Evolutionary conservation across 1,140 invertebrate genomes (phyloP).

Genomic region (Scylla paramamosain): DNA sequence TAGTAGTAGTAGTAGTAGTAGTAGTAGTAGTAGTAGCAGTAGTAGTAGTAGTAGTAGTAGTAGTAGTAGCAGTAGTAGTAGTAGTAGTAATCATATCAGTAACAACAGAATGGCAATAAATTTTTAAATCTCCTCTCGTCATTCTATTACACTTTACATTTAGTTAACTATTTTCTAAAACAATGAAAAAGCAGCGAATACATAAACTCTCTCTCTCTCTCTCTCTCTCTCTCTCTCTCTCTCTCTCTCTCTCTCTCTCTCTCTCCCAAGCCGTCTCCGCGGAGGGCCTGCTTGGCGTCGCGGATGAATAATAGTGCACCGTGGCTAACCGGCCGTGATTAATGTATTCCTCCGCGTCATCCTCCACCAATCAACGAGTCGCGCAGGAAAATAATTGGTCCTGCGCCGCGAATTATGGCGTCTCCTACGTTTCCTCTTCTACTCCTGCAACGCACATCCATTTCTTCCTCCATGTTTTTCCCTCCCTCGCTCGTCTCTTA

Average conservation of each 20-base stretch:
- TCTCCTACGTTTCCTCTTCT: not conserved
- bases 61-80: too few relatives aligned
- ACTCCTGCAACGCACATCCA: not conserved
- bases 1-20: too few relatives aligned
- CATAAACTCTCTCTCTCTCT: too few relatives aligned
- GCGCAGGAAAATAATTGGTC: constrained; percentile 46
- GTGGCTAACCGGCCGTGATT: constrained; percentile 72
- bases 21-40: too few relatives aligned
- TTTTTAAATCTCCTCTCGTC: too few relatives aligned
- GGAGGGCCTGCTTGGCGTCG: constrained; percentile 63
- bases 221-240: not conserved
- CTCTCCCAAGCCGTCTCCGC: not conserved
- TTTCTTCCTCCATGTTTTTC: not conserved
- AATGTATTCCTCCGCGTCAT: constrained; percentile 75
- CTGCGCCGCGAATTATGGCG: not conserved
- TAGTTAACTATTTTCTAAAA: too few relatives aligned
- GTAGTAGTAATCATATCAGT: too few relatives aligned
- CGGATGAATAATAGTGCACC: constrained; percentile 72
- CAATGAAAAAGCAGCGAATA: too few relatives aligned
- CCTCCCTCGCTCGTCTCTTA: not conserved
- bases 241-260: not conserved
- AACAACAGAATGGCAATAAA: too few relatives aligned
- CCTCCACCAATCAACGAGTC: constrained; percentile 64
- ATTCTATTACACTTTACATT: too few relatives aligned
- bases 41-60: too few relatives aligned